Evolutionary conservation across 1,140 invertebrate species (phyloP), one percentile per base, ranked within the genome.

Genomic region (Magallana gigas): DNA sequence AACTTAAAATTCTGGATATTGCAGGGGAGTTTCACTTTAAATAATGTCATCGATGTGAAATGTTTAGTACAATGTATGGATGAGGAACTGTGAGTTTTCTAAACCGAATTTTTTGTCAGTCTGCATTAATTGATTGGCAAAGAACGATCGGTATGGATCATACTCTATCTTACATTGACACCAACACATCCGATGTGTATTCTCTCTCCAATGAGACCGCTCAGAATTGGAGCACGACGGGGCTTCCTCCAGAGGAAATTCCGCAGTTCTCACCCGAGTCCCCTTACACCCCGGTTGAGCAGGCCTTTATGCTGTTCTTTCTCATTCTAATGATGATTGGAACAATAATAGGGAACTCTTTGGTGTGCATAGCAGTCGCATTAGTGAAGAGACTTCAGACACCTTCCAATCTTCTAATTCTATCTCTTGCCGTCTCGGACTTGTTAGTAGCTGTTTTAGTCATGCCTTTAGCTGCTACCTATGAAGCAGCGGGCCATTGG

Each of bases 401-500:
- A 48, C 95, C 95, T 18, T 97, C 96, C 84, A 97, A 97, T 93
- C 96, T 96, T 87, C 95, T 97, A 18, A 95, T 97, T n/a, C 96
- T 97, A 76, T 97, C 97, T 3, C 94, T 97, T 83, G 97, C 97
- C 0, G 95, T 97, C 57, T 96, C 96, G 7, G 97, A 97, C 93
- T 95, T 97, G 18, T 96, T 96, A n/a, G 96, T 97, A 56, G 97
- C 96, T 0, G 94, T 97, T 82, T 95, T 97, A 88, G 95, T 95
- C 14, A 96, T 97, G 95, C 97, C 97, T 0, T 95, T 97, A 18
- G 96, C 96, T 0, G 95, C 96, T 84, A 88, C 92, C 8, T 76
- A 85, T 8, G 93, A 95, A 85, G 87, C 95, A 0, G 81, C 91
- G 36, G 91, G 91, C 11, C 83, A 92, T n/a, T 96, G 96, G 96